These are phyloP conservation scores for Macropis europaea DNA, from an alignment of 2,888 invertebrate genomes.

Conservation along the genomic window DNA sequence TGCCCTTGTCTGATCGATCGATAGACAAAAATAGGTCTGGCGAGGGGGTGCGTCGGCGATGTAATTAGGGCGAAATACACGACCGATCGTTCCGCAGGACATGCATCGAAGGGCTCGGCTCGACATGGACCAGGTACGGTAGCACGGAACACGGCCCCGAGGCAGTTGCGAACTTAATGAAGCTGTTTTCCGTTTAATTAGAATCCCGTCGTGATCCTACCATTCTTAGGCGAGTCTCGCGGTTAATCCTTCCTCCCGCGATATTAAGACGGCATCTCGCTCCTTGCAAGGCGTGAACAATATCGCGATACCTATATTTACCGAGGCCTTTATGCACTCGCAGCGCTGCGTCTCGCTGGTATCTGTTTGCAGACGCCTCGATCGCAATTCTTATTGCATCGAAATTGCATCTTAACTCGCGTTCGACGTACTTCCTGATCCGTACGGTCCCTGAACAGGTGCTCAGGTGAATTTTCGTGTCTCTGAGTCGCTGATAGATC, in stretches of 20 bases:
- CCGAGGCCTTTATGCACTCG: conserved; percentile 54
- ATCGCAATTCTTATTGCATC: conserved; percentile 41
- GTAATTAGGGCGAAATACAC: conserved; percentile 47
- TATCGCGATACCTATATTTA: conserved; percentile 59
- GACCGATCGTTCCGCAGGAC: conserved; percentile 43
- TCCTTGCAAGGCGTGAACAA: conserved; percentile 63
- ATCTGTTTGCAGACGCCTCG: conserved; percentile 42
- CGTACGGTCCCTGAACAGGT: too few species aligned
- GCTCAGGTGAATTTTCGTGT: neutral
- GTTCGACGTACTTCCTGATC: too few species aligned
- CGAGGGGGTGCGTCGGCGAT: too few species aligned
- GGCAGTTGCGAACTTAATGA: conserved; percentile 75
- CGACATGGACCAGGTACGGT: conserved; percentile 51
- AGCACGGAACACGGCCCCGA: conserved; percentile 59
- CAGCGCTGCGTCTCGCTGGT: conserved; percentile 1
- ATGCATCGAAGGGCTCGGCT: conserved; percentile 37
- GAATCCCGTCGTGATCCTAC: conserved; percentile 75
- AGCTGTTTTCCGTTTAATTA: conserved; percentile 79
- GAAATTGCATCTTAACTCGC: conserved; percentile 2
- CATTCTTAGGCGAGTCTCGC: conserved; percentile 69
- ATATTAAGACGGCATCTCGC: conserved; percentile 72
- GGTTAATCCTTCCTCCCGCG: conserved; percentile 70
- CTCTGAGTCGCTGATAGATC: too few species aligned
- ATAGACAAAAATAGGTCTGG: neutral
- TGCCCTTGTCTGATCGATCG: too few species aligned